A percentile compares a stretch with the other conserved stretches of the same genome.
phyloP scores from a whole-genome alignment of 2,888 invertebrate species.

The Cerastis rubricosa region DNA sequence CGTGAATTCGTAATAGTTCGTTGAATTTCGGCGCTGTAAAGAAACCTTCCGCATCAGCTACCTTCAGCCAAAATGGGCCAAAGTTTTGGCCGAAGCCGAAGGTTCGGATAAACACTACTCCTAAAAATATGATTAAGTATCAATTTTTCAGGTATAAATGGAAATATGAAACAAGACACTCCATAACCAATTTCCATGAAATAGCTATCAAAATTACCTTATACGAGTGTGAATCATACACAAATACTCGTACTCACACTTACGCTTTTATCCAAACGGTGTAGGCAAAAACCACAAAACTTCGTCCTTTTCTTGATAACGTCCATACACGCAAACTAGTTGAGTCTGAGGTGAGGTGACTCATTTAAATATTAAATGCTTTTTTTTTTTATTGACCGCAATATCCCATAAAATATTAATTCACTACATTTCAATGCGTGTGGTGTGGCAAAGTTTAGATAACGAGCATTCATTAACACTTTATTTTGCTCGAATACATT shows the following conservation, averaged over 20 bases:
- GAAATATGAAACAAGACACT: not conserved
- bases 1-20: no score
- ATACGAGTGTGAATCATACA: not conserved
- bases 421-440: not conserved
- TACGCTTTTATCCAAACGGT: not conserved
- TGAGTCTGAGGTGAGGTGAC: not conserved
- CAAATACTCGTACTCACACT: not conserved
- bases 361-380: slow-evolving; percentile 1
- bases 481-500: not conserved
- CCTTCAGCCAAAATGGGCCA: not conserved
- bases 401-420: slow-evolving; percentile 8
- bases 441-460: not conserved
- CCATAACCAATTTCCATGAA: not conserved
- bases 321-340: not conserved
- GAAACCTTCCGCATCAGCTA: no score
- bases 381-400: not conserved
- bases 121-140: no score
- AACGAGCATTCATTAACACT: not conserved
- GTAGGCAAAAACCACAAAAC: not conserved
- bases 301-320: not conserved
- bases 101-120: not conserved
- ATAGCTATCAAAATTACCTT: not conserved
- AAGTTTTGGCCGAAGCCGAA: not conserved
- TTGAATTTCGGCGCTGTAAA: no score
- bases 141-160: no score